phyloP scores from a whole-genome alignment of 2,888 invertebrate species.

The Chaetoderma sp. region DNA sequence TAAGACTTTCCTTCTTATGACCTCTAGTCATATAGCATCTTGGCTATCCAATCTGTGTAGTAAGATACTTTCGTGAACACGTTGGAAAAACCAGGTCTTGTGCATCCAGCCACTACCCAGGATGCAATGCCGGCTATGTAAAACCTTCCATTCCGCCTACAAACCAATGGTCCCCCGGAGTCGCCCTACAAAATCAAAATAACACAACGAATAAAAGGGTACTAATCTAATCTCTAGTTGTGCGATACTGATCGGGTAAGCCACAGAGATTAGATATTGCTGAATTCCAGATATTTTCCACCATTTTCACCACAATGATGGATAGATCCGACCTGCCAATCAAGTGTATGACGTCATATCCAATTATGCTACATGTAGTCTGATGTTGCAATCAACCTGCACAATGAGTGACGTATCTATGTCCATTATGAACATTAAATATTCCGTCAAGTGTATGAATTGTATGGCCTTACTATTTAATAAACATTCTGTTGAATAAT shows the following conservation, averaged over 20 bases:
- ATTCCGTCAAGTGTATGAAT: too few species aligned
- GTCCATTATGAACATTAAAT: too few species aligned
- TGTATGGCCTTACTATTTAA: too few species aligned
- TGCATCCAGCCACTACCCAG: conserved; percentile 14
- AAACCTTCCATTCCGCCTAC: conserved; percentile 2
- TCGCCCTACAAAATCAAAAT: conserved; percentile 7
- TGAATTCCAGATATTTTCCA: too few species aligned
- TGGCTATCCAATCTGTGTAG: conserved; percentile 8
- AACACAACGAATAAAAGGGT: neutral
- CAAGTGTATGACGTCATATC: neutral
- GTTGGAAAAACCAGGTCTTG: conserved; percentile 4
- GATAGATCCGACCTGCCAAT: neutral
- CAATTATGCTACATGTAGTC: neutral
- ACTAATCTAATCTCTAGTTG: too few species aligned
- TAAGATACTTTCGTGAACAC: conserved; percentile 12
- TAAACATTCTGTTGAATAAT: too few species aligned
- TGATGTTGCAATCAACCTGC: too few species aligned
- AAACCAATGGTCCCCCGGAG: conserved; percentile 18
- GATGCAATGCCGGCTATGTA: conserved; percentile 13
- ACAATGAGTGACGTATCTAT: too few species aligned
- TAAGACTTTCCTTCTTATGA: too few species aligned
- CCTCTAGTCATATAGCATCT: too few species aligned
- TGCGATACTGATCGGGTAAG: too few species aligned
- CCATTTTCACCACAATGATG: neutral
- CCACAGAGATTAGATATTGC: too few species aligned